Evolutionary conservation across 2,113 vertebrate genomes (phyloP).

Genomic region (Morone chrysops): DNA sequence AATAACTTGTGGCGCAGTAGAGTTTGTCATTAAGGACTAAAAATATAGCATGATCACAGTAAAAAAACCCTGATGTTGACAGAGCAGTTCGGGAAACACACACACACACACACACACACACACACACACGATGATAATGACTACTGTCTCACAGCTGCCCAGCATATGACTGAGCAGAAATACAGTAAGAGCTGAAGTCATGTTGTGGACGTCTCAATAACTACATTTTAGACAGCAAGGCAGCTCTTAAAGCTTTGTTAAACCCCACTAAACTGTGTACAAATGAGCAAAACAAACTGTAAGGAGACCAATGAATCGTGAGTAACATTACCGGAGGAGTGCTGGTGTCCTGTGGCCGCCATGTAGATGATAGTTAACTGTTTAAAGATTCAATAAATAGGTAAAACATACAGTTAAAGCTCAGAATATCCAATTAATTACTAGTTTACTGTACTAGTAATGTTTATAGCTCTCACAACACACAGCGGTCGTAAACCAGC

Average conservation of each 20-base stretch:
- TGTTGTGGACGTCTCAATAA: background rate
- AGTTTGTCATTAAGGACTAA: background rate
- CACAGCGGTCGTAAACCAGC: background rate
- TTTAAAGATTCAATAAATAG: conserved; percentile 24
- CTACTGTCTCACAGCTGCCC: background rate
- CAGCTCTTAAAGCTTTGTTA: background rate
- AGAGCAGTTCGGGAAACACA: background rate
- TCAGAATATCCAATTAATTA: background rate
- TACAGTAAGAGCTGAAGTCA: background rate
- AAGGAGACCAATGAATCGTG: background rate
- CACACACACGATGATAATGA: background rate
- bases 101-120: conserved; percentile 1
- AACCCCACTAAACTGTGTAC: fast-evolving
- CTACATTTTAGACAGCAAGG: background rate
- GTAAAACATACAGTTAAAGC: background rate
- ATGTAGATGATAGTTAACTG: conserved; percentile 23
- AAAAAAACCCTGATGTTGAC: background rate
- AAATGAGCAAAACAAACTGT: background rate
- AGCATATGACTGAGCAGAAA: conserved; percentile 18
- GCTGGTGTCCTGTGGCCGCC: conserved; percentile 37
- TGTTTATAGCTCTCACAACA: background rate
- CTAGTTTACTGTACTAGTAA: background rate
- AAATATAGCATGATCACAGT: background rate
- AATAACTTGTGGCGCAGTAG: background rate
- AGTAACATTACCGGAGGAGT: conserved; percentile 53